Percentiles rank a stretch among this genome's conserved stretches.
phyloP scores from a whole-genome alignment of 2,113 vertebrate genomes.

The Otolemur garnettii region DNA sequence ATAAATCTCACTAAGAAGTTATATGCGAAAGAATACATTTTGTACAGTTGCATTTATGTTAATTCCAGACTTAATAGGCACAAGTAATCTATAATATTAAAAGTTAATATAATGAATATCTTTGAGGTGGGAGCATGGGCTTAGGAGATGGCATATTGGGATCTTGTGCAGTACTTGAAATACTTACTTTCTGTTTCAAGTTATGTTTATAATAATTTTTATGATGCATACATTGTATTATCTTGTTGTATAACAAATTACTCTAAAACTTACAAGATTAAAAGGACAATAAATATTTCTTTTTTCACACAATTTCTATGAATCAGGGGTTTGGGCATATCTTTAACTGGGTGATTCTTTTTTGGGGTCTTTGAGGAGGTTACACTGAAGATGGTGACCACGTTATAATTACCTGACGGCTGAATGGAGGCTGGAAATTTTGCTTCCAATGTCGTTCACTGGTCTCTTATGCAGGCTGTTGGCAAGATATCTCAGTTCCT shows the following conservation, averaged over 20 bases:
- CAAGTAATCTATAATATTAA: not conserved
- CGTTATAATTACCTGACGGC: not conserved
- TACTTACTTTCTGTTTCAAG: not conserved
- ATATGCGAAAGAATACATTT: not conserved
- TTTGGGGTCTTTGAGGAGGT: not conserved
- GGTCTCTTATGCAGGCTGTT: not conserved
- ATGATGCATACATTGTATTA: not conserved
- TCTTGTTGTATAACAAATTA: not conserved
- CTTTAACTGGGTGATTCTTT: not conserved
- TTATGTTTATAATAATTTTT: slow-evolving; percentile 29
- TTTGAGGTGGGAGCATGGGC: not conserved
- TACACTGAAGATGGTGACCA: not conserved
- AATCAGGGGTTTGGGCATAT: not conserved
- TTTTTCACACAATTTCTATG: not conserved
- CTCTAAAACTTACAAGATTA: not conserved
- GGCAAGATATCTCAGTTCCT: not conserved
- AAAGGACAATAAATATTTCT: not conserved
- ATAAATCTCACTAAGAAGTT: slow-evolving; percentile 13
- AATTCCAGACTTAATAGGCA: not conserved
- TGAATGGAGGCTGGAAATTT: not conserved
- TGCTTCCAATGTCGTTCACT: not conserved
- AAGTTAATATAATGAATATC: not conserved
- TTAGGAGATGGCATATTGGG: not conserved
- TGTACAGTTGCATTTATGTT: not conserved
- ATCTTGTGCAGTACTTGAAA: not conserved